A percentile compares a stretch with the other conserved stretches of the same genome.
Evolutionary conservation across 2,888 invertebrate genomes (phyloP).

Genomic region (Orthonevra nobilis): DNA sequence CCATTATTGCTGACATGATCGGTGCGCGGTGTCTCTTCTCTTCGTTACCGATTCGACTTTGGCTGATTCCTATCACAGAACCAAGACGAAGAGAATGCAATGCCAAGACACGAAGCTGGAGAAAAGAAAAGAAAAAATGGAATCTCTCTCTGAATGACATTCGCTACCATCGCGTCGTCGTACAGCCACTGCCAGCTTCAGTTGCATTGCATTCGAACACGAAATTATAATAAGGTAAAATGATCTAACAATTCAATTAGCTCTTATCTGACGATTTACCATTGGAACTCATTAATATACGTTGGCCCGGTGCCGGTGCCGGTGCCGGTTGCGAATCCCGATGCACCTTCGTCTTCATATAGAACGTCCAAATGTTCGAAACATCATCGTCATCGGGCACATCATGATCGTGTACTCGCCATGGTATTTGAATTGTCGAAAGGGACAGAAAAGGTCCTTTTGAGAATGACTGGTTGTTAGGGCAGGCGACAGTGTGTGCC

Average conservation of each 20-base stretch:
- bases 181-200: slow-evolving; percentile 4
- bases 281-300: slow-evolving; percentile 72
- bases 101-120: neutral
- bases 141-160: slow-evolving; percentile 48
- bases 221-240: slow-evolving; percentile 71
- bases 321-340: too few species aligned
- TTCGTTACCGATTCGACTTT: slow-evolving; percentile 20
- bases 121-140: slow-evolving; percentile 9
- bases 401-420: slow-evolving; percentile 32
- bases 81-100: slow-evolving; percentile 29
- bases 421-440: slow-evolving; percentile 15
- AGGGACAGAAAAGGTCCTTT: slow-evolving; percentile 7
- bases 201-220: slow-evolving; percentile 57
- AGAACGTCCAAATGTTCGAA: slow-evolving; percentile 64
- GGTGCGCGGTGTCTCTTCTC: slow-evolving; percentile 27
- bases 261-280: slow-evolving; percentile 73
- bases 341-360: slow-evolving; percentile 63
- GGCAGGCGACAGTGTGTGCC: slow-evolving; percentile 38
- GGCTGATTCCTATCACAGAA: slow-evolving; percentile 57
- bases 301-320: slow-evolving; percentile 49
- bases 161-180: slow-evolving; percentile 44
- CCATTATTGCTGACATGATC: slow-evolving; percentile 64
- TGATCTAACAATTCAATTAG: slow-evolving; percentile 74
- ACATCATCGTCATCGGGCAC: slow-evolving; percentile 53
- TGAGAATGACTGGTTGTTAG: slow-evolving; percentile 15